phyloP scores from a whole-genome alignment of 2,888 invertebrate genomes.

The Tortrix viridana region DNA sequence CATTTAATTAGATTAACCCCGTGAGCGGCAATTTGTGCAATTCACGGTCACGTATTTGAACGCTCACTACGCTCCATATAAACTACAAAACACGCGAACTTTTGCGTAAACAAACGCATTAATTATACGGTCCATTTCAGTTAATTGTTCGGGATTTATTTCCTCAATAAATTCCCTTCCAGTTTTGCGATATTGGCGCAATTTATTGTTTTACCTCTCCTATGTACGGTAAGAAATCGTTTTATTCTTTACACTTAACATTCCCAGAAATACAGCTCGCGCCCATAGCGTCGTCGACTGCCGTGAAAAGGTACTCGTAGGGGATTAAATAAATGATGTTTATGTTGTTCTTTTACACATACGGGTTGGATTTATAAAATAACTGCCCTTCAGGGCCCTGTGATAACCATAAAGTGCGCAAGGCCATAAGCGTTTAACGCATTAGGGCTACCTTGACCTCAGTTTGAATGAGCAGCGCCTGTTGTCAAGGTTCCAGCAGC shows the following conservation, averaged over 20 bases:
- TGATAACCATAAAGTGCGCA: constrained; percentile 68
- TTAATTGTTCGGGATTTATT: constrained; percentile 46
- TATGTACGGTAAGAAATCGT: background rate
- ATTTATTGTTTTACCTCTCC: constrained; percentile 31
- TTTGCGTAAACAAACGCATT: constrained; percentile 49
- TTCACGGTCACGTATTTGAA: constrained; percentile 38
- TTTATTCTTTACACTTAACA: constrained; percentile 1
- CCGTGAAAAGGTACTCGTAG: background rate
- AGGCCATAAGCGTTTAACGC: constrained; percentile 62
- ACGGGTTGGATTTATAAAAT: constrained; percentile 49
- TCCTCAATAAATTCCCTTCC: constrained; percentile 43
- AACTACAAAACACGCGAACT: constrained; percentile 33
- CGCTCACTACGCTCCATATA: constrained; percentile 25
- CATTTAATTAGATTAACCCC: constrained; percentile 32
- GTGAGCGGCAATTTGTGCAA: constrained; percentile 35
- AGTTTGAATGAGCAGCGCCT: constrained; percentile 50
- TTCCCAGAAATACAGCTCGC: background rate
- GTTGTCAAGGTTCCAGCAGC: constrained; percentile 63
- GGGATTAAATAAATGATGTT: background rate
- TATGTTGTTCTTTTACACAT: constrained; percentile 45
- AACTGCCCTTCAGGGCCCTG: constrained; percentile 51
- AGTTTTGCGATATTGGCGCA: constrained; percentile 38
- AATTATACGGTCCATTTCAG: constrained; percentile 46
- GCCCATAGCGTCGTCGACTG: background rate
- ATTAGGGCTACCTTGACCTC: constrained; percentile 72